Evolutionary conservation across 2,888 invertebrate species (phyloP), one percentile per base, ranked within the genome.

Genomic region (Suillia variegata): DNA sequence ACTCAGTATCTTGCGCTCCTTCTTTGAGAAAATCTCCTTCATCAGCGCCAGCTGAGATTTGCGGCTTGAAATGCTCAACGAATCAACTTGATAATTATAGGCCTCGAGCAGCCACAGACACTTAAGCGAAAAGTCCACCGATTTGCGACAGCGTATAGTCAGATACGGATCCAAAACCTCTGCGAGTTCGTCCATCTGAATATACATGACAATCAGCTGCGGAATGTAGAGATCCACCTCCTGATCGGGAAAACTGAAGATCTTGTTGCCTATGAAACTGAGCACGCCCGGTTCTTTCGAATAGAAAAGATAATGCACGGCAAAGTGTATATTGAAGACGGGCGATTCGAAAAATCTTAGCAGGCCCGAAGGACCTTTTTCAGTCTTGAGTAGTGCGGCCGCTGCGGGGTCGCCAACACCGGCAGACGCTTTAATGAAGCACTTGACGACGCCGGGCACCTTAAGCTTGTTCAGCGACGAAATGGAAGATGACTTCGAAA

Each of bases 161-260:
- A 94, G 83, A 81, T 93, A 93, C 5, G 92, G 90, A 83, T 93
- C 92, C 59, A 93, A 84, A 4, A 93, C 94, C 85, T 98, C 98
- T 57, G 98, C 98, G 69, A 98, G 90, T 80, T 98, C 98, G 75
- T 92, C 92, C 89, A 97, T 95, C 85, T 98, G 96, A 83, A 98
- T 93, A 82, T 98, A 99, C 94, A 99, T 96, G 76, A 95, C 95
- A 76, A 99, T 92, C 77, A 99, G 84, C 84, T 99, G 99, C 51
- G 98, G 98, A 80, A 99, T 87, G 84, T 98, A 99, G 82, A 98
- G 95, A 85, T 99, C 98, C 65, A 98, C 96, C 70, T 97, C 96
- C 67, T 86, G 87, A 80, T 93, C 88, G 26, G 91, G 89, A 83
- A 98, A 98, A 82, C 92, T 94, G 84, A 98, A 98, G 84, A 99